Conservation (phyloP, 2,888 invertebrate species). For the Eueremaeus valkanovi region DNA sequence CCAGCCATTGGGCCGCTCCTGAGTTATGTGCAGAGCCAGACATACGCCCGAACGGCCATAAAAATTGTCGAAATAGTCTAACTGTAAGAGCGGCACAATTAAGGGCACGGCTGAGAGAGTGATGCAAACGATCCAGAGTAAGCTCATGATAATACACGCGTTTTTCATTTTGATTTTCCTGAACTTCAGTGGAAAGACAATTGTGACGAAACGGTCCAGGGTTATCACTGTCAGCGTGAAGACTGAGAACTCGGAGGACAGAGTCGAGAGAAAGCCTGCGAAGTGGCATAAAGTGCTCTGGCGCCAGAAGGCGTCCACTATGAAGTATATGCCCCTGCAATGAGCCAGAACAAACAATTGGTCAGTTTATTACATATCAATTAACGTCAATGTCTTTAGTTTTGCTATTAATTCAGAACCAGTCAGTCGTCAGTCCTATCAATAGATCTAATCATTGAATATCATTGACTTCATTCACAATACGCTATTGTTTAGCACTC, state of each 20-base stretch:
- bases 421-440: too few species aligned
- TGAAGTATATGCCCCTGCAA: constrained; percentile 54
- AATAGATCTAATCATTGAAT: too few species aligned
- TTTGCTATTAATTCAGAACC: too few species aligned
- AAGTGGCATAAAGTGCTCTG: constrained; percentile 51
- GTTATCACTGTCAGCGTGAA: constrained; percentile 54
- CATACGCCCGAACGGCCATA: constrained; percentile 58
- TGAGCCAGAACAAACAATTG: neutral
- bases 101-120: constrained; percentile 51
- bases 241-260: constrained; percentile 53
- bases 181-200: constrained; percentile 53
- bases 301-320: constrained; percentile 52
- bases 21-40: constrained; percentile 57
- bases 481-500: too few species aligned
- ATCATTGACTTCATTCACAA: too few species aligned
- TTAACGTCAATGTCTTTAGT: too few species aligned
- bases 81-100: constrained; percentile 49
- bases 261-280: constrained; percentile 53
- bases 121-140: constrained; percentile 51
- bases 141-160: constrained; percentile 49
- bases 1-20: constrained; percentile 57
- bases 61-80: constrained; percentile 55
- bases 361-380: too few species aligned
- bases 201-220: constrained; percentile 52
- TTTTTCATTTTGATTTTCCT: constrained; percentile 37